Percentiles rank a stretch among this genome's conserved stretches.
Conservation (phyloP, 2,888 invertebrate species). For the Temnothorax rugatulus region DNA sequence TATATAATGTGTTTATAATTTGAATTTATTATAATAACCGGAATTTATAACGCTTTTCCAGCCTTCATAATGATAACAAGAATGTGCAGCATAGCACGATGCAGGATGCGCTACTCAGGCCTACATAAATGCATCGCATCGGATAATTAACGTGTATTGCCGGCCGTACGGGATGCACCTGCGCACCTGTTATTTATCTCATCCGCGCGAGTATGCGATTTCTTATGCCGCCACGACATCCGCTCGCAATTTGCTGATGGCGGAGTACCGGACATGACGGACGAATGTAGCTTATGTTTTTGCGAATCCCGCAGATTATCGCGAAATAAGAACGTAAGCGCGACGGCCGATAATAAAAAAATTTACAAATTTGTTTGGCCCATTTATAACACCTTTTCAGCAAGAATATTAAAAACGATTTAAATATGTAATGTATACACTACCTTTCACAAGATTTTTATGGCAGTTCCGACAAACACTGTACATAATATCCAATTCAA, state of each 20-base stretch:
- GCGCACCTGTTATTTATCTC: conserved; percentile 68
- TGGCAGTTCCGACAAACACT: neutral
- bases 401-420: neutral
- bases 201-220: conserved; percentile 50
- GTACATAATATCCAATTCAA: neutral
- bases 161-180: conserved; percentile 62
- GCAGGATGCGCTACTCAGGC: conserved; percentile 63
- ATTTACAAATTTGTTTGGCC: conserved; percentile 13
- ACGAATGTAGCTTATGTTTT: conserved; percentile 37
- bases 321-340: neutral
- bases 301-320: conserved; percentile 27
- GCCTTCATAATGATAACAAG: conserved; percentile 5
- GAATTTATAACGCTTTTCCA: conserved; percentile 1
- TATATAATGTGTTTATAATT: neutral
- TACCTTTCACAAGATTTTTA: neutral
- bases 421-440: neutral
- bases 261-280: conserved; percentile 11
- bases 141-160: conserved; percentile 63
- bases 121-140: conserved; percentile 63
- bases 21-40: neutral
- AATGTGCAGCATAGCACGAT: conserved; percentile 25
- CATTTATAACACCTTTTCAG: neutral
- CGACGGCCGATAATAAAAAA: neutral
- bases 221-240: conserved; percentile 60
- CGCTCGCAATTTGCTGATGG: conserved; percentile 62